Evolutionary conservation across 2,797 vertebrate species (phyloP).

Genomic region (Pipistrellus pipistrellus): DNA sequence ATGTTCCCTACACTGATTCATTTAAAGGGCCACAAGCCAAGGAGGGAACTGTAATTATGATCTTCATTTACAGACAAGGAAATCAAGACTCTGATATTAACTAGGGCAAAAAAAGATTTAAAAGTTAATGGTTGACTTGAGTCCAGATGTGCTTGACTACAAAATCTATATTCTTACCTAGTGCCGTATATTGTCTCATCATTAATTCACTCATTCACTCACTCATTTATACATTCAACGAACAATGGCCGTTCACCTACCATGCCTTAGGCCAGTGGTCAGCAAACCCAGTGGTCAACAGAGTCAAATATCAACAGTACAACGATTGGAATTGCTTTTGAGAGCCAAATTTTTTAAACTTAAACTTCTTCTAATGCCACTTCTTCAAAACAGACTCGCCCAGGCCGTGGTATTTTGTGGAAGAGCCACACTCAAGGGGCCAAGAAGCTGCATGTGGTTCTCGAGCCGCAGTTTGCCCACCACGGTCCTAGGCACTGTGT

Average conservation of each 20-base stretch:
- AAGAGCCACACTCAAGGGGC: too few species aligned
- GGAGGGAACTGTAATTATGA: not conserved
- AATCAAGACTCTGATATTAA: not conserved
- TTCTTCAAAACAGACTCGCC: too few species aligned
- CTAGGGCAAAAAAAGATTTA: not conserved
- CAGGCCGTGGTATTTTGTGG: too few species aligned
- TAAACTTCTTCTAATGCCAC: too few species aligned
- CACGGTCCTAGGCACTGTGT: not conserved
- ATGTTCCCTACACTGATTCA: not conserved
- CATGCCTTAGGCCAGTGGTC: too few species aligned
- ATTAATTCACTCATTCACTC: not conserved
- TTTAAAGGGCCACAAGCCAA: not conserved
- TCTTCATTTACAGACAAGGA: conserved; percentile 1
- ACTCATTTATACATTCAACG: not conserved
- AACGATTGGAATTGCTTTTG: too few species aligned
- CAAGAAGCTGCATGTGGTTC: too few species aligned
- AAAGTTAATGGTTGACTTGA: not conserved
- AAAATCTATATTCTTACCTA: not conserved
- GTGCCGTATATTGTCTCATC: not conserved
- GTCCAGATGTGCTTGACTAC: not conserved
- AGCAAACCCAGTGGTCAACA: too few species aligned
- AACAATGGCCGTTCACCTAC: not conserved
- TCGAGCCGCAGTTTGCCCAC: too few species aligned
- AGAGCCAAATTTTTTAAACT: too few species aligned
- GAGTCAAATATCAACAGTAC: too few species aligned